phyloP scores from a whole-genome alignment of 2,797 vertebrate species.

The Antennarius maculatus region DNA sequence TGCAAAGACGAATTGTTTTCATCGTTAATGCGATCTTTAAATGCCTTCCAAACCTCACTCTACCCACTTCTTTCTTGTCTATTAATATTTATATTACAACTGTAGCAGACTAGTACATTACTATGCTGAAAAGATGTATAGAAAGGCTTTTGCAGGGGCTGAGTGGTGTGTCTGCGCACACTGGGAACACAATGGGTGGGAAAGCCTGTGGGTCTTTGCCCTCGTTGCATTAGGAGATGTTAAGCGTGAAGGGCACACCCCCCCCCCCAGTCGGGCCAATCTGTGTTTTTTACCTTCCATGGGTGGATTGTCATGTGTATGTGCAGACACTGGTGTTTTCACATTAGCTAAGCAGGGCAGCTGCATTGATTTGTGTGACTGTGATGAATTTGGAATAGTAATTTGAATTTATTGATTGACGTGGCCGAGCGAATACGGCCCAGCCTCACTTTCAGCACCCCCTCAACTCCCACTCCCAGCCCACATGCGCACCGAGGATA shows the following conservation, averaged over 20 bases:
- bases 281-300: conserved; percentile 61
- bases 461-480: conserved; percentile 55
- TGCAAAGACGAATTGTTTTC: conserved; percentile 86
- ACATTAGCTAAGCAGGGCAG: conserved; percentile 87
- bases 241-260: conserved; percentile 72
- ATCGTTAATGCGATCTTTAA: conserved; percentile 83
- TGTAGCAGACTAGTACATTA: background rate
- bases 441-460: conserved; percentile 76
- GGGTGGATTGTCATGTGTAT: conserved; percentile 62
- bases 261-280: conserved; percentile 50
- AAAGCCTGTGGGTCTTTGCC: conserved; percentile 51
- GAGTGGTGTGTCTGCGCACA: conserved; percentile 14
- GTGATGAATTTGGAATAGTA: conserved; percentile 94
- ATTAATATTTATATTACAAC: conserved; percentile 4
- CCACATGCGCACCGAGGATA: conserved; percentile 75
- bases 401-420: conserved; percentile 93
- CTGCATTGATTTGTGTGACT: conserved; percentile 87
- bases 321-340: conserved; percentile 81
- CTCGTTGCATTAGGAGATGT: conserved; percentile 54
- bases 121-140: background rate
- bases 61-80: conserved; percentile 26
- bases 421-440: conserved; percentile 82
- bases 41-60: conserved; percentile 56
- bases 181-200: conserved; percentile 27
- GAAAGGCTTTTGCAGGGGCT: background rate